Percentiles rank a stretch among this genome's conserved stretches.
Conservation (phyloP, 2,888 invertebrate species). For the Ceratothoa steindachneri region DNA sequence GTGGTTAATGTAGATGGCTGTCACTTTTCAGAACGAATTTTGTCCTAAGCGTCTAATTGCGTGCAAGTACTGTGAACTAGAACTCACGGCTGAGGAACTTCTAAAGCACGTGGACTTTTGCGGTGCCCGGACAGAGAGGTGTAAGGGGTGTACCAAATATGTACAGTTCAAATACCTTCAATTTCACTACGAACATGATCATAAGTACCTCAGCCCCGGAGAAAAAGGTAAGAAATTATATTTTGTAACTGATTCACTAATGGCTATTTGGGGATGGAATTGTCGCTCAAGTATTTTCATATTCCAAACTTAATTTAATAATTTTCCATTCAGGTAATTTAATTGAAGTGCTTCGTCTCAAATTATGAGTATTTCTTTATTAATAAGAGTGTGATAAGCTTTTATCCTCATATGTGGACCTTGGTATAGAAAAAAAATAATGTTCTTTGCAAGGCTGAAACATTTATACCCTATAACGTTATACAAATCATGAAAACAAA, state of each 20-base stretch:
- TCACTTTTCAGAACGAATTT: constrained; percentile 56
- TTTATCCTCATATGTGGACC: too few relatives aligned
- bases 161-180: constrained; percentile 67
- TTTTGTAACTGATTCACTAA: neutral
- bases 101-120: constrained; percentile 66
- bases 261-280: neutral
- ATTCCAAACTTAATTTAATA: too few relatives aligned
- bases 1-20: too few relatives aligned
- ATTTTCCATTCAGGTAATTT: too few relatives aligned
- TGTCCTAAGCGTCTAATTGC: constrained; percentile 60
- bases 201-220: constrained; percentile 62
- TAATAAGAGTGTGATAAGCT: too few relatives aligned
- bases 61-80: constrained; percentile 66
- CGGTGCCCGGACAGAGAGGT: constrained; percentile 67
- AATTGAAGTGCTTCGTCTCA: too few relatives aligned
- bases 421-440: too few relatives aligned
- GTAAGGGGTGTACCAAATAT: constrained; percentile 64
- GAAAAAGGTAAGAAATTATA: constrained; percentile 52
- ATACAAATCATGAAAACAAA: too few relatives aligned
- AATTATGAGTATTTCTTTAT: too few relatives aligned
- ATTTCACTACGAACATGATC: constrained; percentile 55
- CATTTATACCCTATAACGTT: too few relatives aligned
- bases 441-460: too few relatives aligned
- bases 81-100: constrained; percentile 61
- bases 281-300: neutral